phyloP scores from a whole-genome alignment of 2,113 vertebrate genomes.

The Nibea coibor region DNA sequence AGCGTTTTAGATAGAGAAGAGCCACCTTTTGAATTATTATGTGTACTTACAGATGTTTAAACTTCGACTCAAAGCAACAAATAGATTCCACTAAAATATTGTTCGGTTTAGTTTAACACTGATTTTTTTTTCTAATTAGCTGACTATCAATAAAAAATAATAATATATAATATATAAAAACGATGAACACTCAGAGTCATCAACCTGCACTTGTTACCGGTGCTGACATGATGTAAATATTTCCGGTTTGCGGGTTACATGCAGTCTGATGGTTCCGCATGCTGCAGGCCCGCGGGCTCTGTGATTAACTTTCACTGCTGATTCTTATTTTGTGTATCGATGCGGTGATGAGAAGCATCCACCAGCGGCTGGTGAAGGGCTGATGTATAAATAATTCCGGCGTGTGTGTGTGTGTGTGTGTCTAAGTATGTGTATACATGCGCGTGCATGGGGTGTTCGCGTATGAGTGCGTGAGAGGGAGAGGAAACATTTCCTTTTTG shows the following conservation, averaged over 20 bases:
- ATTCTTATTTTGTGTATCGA: constrained; percentile 50
- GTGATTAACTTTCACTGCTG: constrained; percentile 38
- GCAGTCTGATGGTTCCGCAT: constrained; percentile 28
- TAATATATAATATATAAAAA: no score
- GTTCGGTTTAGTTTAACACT: neutral
- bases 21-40: neutral
- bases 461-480: neutral
- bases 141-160: neutral
- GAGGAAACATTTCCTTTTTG: neutral
- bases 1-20: neutral
- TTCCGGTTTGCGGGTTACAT: constrained; percentile 27
- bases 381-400: constrained; percentile 48
- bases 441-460: neutral
- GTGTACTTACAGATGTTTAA: neutral
- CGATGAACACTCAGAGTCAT: no score
- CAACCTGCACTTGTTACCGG: neutral
- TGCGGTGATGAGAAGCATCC: constrained; percentile 35
- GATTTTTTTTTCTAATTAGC: neutral
- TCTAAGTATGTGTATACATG: neutral
- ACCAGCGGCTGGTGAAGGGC: constrained; percentile 4
- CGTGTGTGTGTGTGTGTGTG: neutral
- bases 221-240: constrained; percentile 8
- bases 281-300: constrained; percentile 51
- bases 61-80: neutral
- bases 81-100: neutral